phyloP scores from a whole-genome alignment of 2,797 vertebrate species.

The Megaceryle alcyon region DNA sequence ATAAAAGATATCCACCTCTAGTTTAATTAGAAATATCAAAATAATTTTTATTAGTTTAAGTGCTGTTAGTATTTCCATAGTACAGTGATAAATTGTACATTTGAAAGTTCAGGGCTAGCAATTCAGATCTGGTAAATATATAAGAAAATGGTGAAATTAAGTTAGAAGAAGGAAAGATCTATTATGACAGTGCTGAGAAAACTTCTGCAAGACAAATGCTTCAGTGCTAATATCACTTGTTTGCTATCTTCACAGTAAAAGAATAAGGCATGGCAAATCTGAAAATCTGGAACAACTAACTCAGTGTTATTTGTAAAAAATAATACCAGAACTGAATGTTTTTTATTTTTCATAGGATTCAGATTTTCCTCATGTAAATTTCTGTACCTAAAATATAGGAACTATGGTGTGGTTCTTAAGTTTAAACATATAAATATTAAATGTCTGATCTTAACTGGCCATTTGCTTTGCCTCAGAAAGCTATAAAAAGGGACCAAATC shows the following conservation, averaged over 20 bases:
- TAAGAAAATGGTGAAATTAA: background rate
- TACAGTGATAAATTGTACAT: background rate
- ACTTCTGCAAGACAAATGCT: background rate
- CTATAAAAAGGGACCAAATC: background rate
- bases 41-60: background rate
- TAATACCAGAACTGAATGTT: background rate
- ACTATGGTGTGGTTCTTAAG: background rate
- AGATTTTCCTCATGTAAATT: background rate
- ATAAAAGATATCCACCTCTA: fast-evolving
- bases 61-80: background rate
- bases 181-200: background rate
- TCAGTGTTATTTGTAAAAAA: background rate
- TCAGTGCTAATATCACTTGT: background rate
- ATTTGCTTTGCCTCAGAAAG: background rate
- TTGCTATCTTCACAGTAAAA: background rate
- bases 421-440: background rate
- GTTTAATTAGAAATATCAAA: background rate
- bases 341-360: background rate
- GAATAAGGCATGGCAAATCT: background rate
- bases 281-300: background rate
- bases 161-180: background rate
- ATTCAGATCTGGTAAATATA: background rate
- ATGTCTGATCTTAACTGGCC: fast-evolving
- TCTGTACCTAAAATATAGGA: background rate
- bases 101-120: background rate